Base-by-base conservation (phyloP, 2,888 invertebrate species). In the Orthosia incerta region DNA sequence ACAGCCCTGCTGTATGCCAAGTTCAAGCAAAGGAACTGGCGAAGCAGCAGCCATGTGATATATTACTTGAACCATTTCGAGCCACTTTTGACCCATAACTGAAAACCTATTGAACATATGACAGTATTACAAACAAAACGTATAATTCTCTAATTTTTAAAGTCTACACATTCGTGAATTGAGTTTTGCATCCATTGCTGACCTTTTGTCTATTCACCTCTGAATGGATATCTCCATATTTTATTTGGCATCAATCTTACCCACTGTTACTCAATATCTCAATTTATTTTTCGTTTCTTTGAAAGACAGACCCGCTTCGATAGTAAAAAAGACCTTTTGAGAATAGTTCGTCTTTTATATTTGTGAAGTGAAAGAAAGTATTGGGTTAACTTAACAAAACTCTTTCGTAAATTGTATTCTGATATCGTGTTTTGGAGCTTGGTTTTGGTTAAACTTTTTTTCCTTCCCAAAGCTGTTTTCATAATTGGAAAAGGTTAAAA, bases 221-320 rank as follows among this genome's bases (percentile, higher is more conserved):
- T 70, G 63, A 63, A 56, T 64, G 2, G 51, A 59, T 67, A 78
- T 80, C 74, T 83, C 82, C 74, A 85, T 85, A 84, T 88, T 85
- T 86, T 81, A 78, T 75, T 82, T 65, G 70, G 74, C 74, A 85
- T 87, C 84, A 83, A 85, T 85, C 86, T 76, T 76, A 66, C 61
- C 65, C 76, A 81, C 75, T 86, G 86, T 87, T 87, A 83, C 78
- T 80, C 83, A 85, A 84, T 85, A 82, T 87, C 76, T 68, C 82
- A 79, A 73, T 84, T 83, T 78, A 80, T 80, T 80, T 79, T 76
- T 61, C 60, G 62, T 60, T 75, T 55, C 70, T 84, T 79, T 76
- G 80, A 80, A 77, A 66, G 69, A 71, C 71, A 66, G 69, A 71
- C 71, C 62, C 77, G 68, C 79, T 50, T 76, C 61, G 60, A 76